phyloP scores from a whole-genome alignment of 2,888 invertebrate genomes.

The Andricus curvator region DNA sequence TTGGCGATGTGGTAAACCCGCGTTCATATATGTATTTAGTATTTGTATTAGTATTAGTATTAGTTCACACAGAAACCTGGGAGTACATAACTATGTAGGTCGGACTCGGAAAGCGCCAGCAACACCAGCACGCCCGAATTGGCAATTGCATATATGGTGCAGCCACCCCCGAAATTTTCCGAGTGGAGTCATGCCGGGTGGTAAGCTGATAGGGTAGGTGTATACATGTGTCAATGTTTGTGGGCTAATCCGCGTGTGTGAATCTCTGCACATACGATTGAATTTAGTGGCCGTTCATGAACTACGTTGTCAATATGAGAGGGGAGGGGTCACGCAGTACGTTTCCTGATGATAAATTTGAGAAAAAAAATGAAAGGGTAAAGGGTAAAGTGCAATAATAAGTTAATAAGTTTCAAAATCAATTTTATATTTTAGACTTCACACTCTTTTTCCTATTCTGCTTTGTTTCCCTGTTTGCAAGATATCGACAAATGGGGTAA shows the following conservation, averaged over 20 bases:
- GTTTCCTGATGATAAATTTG: too few species aligned
- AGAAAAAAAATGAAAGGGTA: too few species aligned
- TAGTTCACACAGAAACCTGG: slow-evolving; percentile 57
- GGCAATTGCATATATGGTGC: slow-evolving; percentile 52
- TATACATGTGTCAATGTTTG: neutral
- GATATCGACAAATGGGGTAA: too few species aligned
- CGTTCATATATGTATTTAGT: slow-evolving; percentile 42
- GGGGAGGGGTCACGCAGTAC: too few species aligned
- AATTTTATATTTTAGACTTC: too few species aligned
- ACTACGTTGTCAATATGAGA: too few species aligned
- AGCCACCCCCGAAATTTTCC: slow-evolving; percentile 63
- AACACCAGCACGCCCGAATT: slow-evolving; percentile 48
- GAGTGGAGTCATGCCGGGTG: slow-evolving; percentile 50
- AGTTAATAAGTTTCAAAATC: too few species aligned
- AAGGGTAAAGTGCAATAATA: too few species aligned
- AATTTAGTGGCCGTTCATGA: neutral
- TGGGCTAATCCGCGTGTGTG: neutral
- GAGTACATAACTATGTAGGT: slow-evolving; percentile 43
- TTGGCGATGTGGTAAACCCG: slow-evolving; percentile 59
- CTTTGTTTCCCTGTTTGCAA: too few species aligned
- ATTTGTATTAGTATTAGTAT: slow-evolving; percentile 34
- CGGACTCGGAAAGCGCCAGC: slow-evolving; percentile 53
- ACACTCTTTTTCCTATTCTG: too few species aligned
- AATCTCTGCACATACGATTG: neutral
- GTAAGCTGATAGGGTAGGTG: neutral